Base-by-base conservation (phyloP, 2,888 invertebrate genomes). In the Myopa tessellatipennis region DNA sequence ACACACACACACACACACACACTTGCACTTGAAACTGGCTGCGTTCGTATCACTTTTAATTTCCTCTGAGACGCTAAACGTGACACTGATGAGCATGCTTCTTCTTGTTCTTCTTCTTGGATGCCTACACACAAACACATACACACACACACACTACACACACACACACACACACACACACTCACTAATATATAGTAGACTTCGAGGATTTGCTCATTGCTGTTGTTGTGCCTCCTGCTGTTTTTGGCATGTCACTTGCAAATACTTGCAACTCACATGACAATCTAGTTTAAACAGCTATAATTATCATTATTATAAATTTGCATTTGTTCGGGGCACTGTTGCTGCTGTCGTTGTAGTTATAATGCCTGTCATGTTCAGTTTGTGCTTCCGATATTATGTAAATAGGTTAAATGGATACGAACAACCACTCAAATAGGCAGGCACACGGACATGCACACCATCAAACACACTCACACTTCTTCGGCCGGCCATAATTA, bases 351-450 rank as follows among this genome's bases (percentile, higher is more conserved):
- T 60, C 68, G 18, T 67, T 75, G 45, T 18, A 36, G 16, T 65
- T 65, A 16, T 76, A 72, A 76, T 71, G 65, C 76, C 74, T 77
- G 77, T 75, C 74, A 77, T 78, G 76, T 80, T 67, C 77, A 77
- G 77, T 74, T 69, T 77, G 60, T 79, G 74, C 77, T 68, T 74
- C 76, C 75, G 77, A 77, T 78, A 81, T 79, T 81, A 82, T 82
- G 81, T 79, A 81, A 81, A 82, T 81, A 81, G 80, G 78, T 80
- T 82, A 81, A 81, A 82, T 81, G 81, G 81, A 80, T 81, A 82
- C 78, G 80, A 78, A 77, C 78, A 80, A 60, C 18, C 38, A 76
- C 60, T 76, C 45, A 58, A 4, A 18, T 18, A 65, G 6, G 50
- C 36, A 75, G 8, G 40, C 36, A 70, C 26, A 68, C 45, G n/a